Evolutionary conservation across 2,113 vertebrate species (phyloP), one percentile per base, ranked within the genome.

Genomic region (Vireo altiloquus): DNA sequence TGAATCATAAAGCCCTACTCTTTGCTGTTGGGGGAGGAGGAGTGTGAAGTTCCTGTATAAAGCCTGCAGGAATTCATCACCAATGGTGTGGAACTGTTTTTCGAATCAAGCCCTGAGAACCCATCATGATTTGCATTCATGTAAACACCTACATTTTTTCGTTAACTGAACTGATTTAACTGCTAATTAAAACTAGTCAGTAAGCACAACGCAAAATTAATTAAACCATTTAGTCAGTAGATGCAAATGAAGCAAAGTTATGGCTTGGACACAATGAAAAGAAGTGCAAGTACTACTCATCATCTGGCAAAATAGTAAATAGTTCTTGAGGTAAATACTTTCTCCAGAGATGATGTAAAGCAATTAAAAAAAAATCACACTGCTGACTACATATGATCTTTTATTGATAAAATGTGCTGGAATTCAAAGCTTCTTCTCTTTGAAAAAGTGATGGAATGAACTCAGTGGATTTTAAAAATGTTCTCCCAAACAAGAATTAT

Each of bases 171-270:
- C 96, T 97, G 97, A 98, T 98, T 98, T 98, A 98, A 98, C 96
- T 98, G 97, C 97, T 98, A 98, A 98, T 98, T 98, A 98, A 98
- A 98, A 98, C 93, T 97, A 98, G 96, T 97, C 97, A 97, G 97
- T 98, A 98, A 98, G 97, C 97, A 98, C 97, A 97, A 98, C 69
- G 75, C 96, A 97, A 98, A 98, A 98, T 98, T 98, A 98, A 98
- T 98, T 98, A 98, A 98, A 96, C 94, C 93, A 97, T 98, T 98
- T 97, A 97, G 96, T 94, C 82, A 12, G 97, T 92, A 97, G 70
- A 97, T 97, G 95, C 95, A 98, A 97, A 98, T 97, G 95, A 97
- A 95, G 81, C 82, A 90, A 97, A 96, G 92, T 94, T 96, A 92
- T 53, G 40, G 83, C 86, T 97, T 94, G 97, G 97, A 98, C 97